phyloP scores from a whole-genome alignment of 2,113 vertebrate genomes.

The Vidua chalybeata region DNA sequence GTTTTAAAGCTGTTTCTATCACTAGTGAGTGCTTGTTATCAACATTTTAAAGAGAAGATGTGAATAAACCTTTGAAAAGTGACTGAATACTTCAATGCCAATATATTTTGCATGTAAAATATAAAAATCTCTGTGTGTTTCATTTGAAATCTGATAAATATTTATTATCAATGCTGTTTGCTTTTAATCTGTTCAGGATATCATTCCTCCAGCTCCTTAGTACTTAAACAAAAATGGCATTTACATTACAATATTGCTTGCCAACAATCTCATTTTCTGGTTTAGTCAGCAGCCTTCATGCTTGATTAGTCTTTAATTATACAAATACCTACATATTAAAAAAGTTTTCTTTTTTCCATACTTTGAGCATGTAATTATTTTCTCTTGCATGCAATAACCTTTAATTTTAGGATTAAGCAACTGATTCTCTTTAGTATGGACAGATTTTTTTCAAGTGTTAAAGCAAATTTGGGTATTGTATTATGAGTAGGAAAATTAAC shows the following conservation, averaged over 20 bases:
- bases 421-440: conserved; percentile 82
- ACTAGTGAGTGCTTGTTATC: conserved; percentile 32
- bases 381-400: conserved; percentile 83
- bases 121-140: conserved; percentile 72
- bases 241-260: conserved; percentile 94
- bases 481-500: conserved; percentile 77
- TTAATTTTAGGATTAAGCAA: conserved; percentile 87
- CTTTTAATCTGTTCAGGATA: conserved; percentile 83
- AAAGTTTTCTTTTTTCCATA: conserved; percentile 81
- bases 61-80: conserved; percentile 70
- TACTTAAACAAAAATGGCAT: conserved; percentile 85
- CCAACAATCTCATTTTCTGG: conserved; percentile 99
- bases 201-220: conserved; percentile 77
- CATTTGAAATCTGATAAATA: conserved; percentile 82
- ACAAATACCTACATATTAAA: conserved; percentile 86
- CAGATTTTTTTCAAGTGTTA: conserved; percentile 81
- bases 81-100: conserved; percentile 68
- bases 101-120: conserved; percentile 75
- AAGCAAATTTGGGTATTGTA: conserved; percentile 81
- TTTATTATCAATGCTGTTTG: conserved; percentile 84
- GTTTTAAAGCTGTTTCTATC: conserved; percentile 26
- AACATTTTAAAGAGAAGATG: conserved; percentile 62
- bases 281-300: conserved; percentile 98
- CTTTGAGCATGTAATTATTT: conserved; percentile 86
- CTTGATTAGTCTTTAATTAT: conserved; percentile 90